phyloP scores from a whole-genome alignment of 2,888 invertebrate genomes.

The Petrophora chlorosata region DNA sequence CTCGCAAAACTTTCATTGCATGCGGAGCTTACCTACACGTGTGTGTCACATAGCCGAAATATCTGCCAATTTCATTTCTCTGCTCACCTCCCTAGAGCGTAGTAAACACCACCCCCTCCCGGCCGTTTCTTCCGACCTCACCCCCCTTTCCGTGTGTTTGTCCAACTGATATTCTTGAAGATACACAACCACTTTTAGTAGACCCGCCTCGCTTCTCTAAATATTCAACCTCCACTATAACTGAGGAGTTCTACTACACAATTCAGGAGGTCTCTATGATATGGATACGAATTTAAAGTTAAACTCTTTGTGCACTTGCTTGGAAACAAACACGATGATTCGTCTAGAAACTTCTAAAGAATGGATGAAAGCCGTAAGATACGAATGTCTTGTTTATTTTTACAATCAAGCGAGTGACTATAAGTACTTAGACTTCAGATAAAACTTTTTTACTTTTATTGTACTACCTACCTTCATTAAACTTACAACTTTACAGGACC shows the following conservation, averaged over 20 bases:
- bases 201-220: conserved; percentile 47
- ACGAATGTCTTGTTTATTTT: conserved; percentile 52
- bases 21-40: conserved; percentile 69
- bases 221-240: conserved; percentile 32
- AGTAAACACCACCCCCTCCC: conserved; percentile 72
- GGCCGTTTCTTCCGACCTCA: conserved; percentile 44
- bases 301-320: conserved; percentile 58
- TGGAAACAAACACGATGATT: conserved; percentile 65
- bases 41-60: conserved; percentile 77
- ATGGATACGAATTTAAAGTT: conserved; percentile 58
- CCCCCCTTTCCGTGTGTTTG: conserved; percentile 62
- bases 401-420: conserved; percentile 23
- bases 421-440: neutral
- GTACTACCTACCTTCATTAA: no score
- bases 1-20: conserved; percentile 76
- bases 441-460: neutral
- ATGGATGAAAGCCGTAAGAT: conserved; percentile 48
- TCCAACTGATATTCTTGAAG: conserved; percentile 75
- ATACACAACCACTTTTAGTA: conserved; percentile 58
- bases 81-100: conserved; percentile 75
- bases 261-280: conserved; percentile 49
- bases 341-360: conserved; percentile 74
- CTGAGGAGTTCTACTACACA: conserved; percentile 39
- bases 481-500: no score
- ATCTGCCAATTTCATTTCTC: conserved; percentile 81